Base-by-base conservation (phyloP, 2,113 vertebrate species). In the Apeltes quadracus region DNA sequence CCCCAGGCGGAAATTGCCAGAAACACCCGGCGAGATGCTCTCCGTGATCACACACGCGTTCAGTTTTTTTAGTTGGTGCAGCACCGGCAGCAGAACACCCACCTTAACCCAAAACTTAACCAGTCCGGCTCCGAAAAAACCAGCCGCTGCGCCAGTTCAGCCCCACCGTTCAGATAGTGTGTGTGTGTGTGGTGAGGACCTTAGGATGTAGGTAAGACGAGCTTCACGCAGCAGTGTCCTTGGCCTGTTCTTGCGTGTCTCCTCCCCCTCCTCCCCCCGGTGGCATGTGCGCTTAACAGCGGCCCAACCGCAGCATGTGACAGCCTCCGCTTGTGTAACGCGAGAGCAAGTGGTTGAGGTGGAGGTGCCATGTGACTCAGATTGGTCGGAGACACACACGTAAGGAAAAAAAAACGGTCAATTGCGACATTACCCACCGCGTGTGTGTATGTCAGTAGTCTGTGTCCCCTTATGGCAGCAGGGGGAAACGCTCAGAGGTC, bases 221-320 rank as follows among this genome's bases (percentile, higher is more conserved):
- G 85, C 84, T 55, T 20, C 58, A 22, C 57, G 18, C 61, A 2
- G 78, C 6, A 71, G 65, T 82, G 86, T 48, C 90, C 90, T 88
- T 89, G 87, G 85, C 79, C 81, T 75, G 87, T 67, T 82, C 67
- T 76, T 38, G 76, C 84, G 72, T 61, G 78, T 83, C 73, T n/a
- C 82, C 76, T 29, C 29, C 29, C 29, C 29, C n/a, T 32, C 29
- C 29, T 32, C 29, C 29, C 66, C 58, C 71, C 34, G 34, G 78
- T 65, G 82, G 83, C 78, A 88, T 89, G 86, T 74, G 79, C 18
- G 29, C 63, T 61, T 53, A 4, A 61, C 68, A 8, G 70, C 27
- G 38, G 85, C 82, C 84, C 78, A 70, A 76, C 79, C 56, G 14
- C 82, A 81, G 84, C 88, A 88, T 91, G 90, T 91, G 88, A 88